These are phyloP conservation scores for Calliphora vomitoria DNA, from an alignment of 2,888 invertebrate species.

Conservation along the genomic window DNA sequence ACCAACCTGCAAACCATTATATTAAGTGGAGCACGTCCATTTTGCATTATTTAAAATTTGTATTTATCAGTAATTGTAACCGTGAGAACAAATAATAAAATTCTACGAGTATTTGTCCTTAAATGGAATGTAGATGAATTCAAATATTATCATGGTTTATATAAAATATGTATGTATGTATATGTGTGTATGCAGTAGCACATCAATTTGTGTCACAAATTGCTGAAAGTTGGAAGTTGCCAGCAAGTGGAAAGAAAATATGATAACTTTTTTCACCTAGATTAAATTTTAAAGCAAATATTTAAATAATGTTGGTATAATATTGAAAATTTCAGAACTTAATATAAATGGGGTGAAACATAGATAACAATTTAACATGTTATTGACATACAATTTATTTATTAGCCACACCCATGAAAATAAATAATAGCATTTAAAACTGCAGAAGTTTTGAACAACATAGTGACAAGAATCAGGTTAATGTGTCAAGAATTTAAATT, in stretches of 20 bases:
- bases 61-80: constrained; percentile 69
- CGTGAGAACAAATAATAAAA: constrained; percentile 66
- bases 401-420: no score
- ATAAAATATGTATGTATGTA: neutral
- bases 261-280: neutral
- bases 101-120: constrained; percentile 9
- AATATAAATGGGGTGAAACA: neutral
- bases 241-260: neutral
- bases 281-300: constrained; percentile 14
- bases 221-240: neutral
- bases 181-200: neutral
- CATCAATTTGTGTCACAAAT: constrained; percentile 39
- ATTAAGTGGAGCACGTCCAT: constrained; percentile 71
- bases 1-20: constrained; percentile 26
- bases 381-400: no score
- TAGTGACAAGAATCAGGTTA: no score
- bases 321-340: neutral
- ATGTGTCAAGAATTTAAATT: no score
- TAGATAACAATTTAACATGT: no score
- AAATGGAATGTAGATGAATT: constrained; percentile 40
- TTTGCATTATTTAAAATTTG: constrained; percentile 70
- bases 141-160: constrained; percentile 2
- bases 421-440: no score
- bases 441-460: no score
- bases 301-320: neutral